These are phyloP conservation scores for Caenorhabditis plicata DNA, from an alignment of 2,888 invertebrate genomes.

Conservation along the genomic window DNA sequence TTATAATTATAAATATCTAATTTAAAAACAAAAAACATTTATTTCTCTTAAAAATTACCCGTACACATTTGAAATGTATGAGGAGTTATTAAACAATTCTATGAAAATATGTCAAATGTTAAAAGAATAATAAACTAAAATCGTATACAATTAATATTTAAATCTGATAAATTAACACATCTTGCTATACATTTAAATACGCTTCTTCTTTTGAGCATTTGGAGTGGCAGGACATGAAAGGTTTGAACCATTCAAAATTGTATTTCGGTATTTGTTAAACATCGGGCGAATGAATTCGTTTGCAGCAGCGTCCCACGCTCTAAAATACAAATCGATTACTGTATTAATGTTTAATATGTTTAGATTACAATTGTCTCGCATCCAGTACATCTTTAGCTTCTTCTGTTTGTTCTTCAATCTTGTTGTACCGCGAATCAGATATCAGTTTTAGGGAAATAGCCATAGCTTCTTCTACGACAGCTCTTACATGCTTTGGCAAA, in stretches of 20 bases:
- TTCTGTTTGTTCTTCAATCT: conserved; percentile 59
- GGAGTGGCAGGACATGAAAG: conserved; percentile 32
- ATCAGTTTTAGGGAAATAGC: conserved; percentile 60
- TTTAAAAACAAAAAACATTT: too few relatives aligned
- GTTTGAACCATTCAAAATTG: conserved; percentile 16
- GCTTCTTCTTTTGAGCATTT: conserved; percentile 4
- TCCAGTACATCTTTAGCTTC: conserved; percentile 42
- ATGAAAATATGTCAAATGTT: too few relatives aligned
- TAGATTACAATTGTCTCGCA: conserved; percentile 29
- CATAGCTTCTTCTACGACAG: conserved; percentile 64
- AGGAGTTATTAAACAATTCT: too few relatives aligned
- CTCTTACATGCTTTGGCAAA: conserved; percentile 50
- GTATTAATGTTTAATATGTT: background rate
- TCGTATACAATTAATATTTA: conserved; percentile 11
- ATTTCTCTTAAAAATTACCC: too few relatives aligned
- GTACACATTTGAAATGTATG: too few relatives aligned
- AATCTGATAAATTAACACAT: too few relatives aligned
- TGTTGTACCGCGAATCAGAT: conserved; percentile 59
- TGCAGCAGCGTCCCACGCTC: conserved; percentile 45
- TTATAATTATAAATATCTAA: too few relatives aligned
- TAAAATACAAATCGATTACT: conserved; percentile 7
- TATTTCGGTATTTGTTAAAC: conserved; percentile 37
- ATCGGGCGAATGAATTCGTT: conserved; percentile 43
- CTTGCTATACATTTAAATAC: too few relatives aligned
- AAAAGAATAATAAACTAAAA: conserved; percentile 1